These are phyloP conservation scores for Saxidomus purpurata DNA, from an alignment of 1,140 invertebrate genomes.

Conservation along the genomic window DNA sequence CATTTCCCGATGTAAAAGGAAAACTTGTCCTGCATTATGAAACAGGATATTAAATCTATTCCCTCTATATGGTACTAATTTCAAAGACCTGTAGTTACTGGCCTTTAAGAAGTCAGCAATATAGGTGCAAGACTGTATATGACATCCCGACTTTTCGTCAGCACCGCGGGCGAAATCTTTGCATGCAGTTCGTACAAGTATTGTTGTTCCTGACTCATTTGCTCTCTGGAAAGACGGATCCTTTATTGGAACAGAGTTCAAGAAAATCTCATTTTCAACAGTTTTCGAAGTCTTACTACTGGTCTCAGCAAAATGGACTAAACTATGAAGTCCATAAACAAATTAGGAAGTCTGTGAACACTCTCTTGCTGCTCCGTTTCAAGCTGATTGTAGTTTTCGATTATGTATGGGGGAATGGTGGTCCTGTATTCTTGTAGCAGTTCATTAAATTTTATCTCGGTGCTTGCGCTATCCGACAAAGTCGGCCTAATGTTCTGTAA, in stretches of 20 bases:
- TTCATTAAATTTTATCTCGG: constrained; percentile 24
- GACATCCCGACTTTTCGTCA: constrained; percentile 28
- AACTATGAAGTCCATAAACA: constrained; percentile 1
- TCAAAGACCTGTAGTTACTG: not conserved
- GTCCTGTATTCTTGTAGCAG: constrained; percentile 19
- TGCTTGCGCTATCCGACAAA: constrained; percentile 17
- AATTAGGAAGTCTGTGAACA: not conserved
- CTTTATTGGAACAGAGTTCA: not conserved
- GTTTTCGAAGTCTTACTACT: not conserved
- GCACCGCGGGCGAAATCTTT: constrained; percentile 45
- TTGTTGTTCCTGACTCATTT: constrained; percentile 39
- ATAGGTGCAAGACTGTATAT: constrained; percentile 1
- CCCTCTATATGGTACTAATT: constrained; percentile 23
- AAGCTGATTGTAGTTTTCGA: not conserved
- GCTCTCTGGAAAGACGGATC: not conserved
- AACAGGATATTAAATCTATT: constrained; percentile 60
- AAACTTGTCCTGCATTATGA: constrained; percentile 14
- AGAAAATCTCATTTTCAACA: not conserved
- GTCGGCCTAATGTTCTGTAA: constrained; percentile 41
- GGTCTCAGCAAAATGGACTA: constrained; percentile 16
- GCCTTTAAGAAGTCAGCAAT: not conserved
- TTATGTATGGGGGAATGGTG: not conserved
- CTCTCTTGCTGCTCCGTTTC: too few relatives aligned
- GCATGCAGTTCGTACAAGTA: constrained; percentile 30
- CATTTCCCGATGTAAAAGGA: constrained; percentile 38